Evolutionary conservation across 2,888 invertebrate species (phyloP), one percentile per base, ranked within the genome.

Genomic region (Synanthedon vespiformis): DNA sequence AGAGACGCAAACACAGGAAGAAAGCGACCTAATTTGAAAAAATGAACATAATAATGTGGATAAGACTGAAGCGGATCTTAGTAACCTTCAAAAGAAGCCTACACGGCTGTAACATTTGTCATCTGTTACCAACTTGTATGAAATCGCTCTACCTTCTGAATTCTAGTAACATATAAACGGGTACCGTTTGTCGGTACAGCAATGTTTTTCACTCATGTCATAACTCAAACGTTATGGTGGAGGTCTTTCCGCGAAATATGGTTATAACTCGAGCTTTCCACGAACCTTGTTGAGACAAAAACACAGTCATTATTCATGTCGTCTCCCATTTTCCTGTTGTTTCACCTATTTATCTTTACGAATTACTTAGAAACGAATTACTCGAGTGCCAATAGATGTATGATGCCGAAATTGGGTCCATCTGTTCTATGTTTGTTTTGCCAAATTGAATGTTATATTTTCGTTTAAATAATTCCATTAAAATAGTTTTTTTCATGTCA

Each of bases 261-360:
- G 56, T 57, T 56, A 60, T 58, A 54, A 48, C 18, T 48, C 22
- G 48, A 22, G 56, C 57, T 48, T 51, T 53, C 18, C 18, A 48
- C 54, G 55, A 54, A 55, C 53, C 52, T 40, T 54, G 41, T 51
- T 52, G 51, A 57, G 58, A 61, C 63, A 61, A 63, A 63, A 63
- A 63, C 63, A 63, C 50, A 51, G 55, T 56, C 59, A 61, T 63
- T 59, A 63, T 57, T 60, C 59, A 61, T 61, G 50, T 47, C 48
- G 51, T 48, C 18, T 27, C 54, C 56, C 54, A 57, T 60, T 62
- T 59, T 57, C 56, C 58, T 56, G 57, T 53, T 56, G 54, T 55
- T 53, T 52, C 57, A 54, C 58, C 53, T 61, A 57, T 55, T 57
- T 58, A 58, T 44, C 44, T 44, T 44, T 44, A 44, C 44, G 44